Evolutionary conservation across 37 sponge, comb jelly and placozoan species (phyloP), one percentile per base, ranked within the genome.

Genomic region (Hexactinellida sp.): DNA sequence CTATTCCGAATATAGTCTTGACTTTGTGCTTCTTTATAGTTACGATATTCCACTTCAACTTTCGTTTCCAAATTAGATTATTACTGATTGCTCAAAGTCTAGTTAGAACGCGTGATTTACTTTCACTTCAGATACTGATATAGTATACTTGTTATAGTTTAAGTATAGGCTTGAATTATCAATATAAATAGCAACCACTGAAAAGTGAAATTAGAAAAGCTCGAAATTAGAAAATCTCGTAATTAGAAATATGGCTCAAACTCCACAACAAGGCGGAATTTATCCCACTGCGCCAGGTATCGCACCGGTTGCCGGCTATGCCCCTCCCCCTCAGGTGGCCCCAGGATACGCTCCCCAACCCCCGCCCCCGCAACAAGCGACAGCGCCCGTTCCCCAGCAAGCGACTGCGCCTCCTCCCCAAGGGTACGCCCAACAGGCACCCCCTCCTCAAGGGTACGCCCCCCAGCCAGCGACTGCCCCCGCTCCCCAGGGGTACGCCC

Each of bases 1-100:
- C 47, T 63, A 63, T 63, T 63, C 76, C 76, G 13, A 25, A n/a
- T 63, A 63, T 63, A 63, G 76, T 63, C 76, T 28, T 63, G 13
- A 21, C 1, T 63, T 32, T 25, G 32, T 63, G 30, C 34, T 3
- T 23, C 76, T 23, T 63, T 63, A 23, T 32, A 21, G 21, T 23
- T 63, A 63, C 76, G 76, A 21, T 63, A 63, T 63, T 63, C 76
- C 76, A 63, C 76, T 63, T 23, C 25, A 63, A 7, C 76, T 63
- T 63, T n/a, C 5, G 28, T 63, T 10, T 63, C 76, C 3, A 3
- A 47, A n/a, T n/a, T n/a, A n/a, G n/a, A n/a, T n/a, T n/a, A n/a
- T n/a, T n/a, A n/a, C n/a, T n/a, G n/a, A n/a, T n/a, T n/a, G n/a
- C n/a, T n/a, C n/a, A n/a, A n/a, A n/a, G n/a, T n/a, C n/a, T n/a